Conservation (phyloP, 2,888 invertebrate species). For the Dynastes tityus region DNA sequence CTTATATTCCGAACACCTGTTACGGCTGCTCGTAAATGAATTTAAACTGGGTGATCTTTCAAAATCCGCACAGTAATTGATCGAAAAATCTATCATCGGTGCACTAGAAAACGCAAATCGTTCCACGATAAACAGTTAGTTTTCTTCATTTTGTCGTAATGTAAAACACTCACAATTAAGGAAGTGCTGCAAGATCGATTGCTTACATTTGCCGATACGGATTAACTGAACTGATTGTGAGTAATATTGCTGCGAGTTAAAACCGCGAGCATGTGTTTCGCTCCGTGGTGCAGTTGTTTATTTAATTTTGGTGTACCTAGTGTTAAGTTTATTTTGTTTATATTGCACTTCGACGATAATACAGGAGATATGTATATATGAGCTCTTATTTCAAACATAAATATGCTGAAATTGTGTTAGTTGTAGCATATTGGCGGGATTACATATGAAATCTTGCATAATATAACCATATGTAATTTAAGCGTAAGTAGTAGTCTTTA, state of each 20-base stretch:
- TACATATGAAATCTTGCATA: no score
- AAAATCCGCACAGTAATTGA: not conserved
- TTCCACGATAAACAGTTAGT: not conserved
- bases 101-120: not conserved
- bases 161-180: not conserved
- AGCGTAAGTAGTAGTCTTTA: no score
- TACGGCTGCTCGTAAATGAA: not conserved
- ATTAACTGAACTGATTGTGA: not conserved
- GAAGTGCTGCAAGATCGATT: slow-evolving; percentile 2
- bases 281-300: not conserved
- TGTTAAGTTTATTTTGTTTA: not conserved
- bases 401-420: no score
- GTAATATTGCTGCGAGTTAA: not conserved
- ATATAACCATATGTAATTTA: no score
- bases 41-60: not conserved
- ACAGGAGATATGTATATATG: no score
- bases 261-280: not conserved
- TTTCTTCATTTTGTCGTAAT: not conserved
- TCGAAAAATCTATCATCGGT: not conserved
- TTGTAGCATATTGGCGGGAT: no score
- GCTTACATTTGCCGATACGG: not conserved
- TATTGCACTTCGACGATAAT: not conserved
- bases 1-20: not conserved
- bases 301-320: slow-evolving; percentile 5
- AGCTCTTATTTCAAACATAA: no score